Evolutionary conservation across 2,888 invertebrate species (phyloP).

Genomic region (Agrochola circellaris): DNA sequence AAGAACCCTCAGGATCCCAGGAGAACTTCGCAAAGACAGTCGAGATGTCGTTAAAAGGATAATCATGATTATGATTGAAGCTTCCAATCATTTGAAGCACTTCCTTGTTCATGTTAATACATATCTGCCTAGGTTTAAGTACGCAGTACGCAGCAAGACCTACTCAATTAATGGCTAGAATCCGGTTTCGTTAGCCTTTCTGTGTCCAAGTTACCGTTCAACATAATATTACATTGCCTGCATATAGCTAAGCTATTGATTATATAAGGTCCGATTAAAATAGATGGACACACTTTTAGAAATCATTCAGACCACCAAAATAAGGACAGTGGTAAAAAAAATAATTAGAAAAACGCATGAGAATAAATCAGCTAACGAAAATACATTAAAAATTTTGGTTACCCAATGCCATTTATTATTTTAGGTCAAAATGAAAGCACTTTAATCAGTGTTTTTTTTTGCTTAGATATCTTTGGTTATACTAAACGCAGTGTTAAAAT

Average conservation of each 20-base stretch:
- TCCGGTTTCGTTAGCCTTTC: constrained; percentile 34
- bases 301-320: no score
- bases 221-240: background rate
- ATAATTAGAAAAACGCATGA: no score
- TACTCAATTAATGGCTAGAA: constrained; percentile 26
- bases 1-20: background rate
- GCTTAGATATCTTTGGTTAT: no score
- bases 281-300: no score
- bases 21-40: background rate
- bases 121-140: constrained; percentile 15
- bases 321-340: no score
- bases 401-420: no score
- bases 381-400: no score
- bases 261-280: no score
- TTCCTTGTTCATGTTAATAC: constrained; percentile 39
- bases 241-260: background rate
- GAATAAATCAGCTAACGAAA: no score
- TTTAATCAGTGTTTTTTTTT: no score
- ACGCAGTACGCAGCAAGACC: background rate
- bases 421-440: no score
- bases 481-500: no score
- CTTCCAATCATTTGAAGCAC: constrained; percentile 15
- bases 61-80: constrained; percentile 43
- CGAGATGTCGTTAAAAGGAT: background rate
- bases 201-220: background rate